Conservation (phyloP, 1,140 invertebrate genomes). For the Halictus rubicundus region DNA sequence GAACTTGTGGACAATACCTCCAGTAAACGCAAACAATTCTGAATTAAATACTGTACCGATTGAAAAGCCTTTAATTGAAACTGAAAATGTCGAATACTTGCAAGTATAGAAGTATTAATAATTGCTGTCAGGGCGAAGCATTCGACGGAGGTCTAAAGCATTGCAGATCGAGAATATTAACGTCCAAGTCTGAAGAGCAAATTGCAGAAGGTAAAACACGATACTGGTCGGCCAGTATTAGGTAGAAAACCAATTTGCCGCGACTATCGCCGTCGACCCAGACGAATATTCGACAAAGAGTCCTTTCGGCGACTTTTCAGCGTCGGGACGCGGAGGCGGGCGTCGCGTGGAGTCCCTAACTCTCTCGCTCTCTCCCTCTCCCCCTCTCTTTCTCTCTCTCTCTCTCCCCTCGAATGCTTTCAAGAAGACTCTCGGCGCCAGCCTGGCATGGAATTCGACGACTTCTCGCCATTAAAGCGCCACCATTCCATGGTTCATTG, state of each 20-base stretch:
- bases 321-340: background rate
- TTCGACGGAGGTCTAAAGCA: no score
- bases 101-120: no score
- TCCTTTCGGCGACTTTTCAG: conserved; percentile 28
- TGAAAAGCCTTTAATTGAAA: no score
- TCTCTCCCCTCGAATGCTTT: conserved; percentile 52
- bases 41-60: no score
- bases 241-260: conserved; percentile 34
- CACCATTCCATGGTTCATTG: conserved; percentile 70
- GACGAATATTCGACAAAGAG: conserved; percentile 44
- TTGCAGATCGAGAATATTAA: no score
- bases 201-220: conserved; percentile 11
- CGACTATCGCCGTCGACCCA: conserved; percentile 16
- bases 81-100: no score
- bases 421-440: conserved; percentile 59
- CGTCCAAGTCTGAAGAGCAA: no score
- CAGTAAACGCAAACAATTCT: no score
- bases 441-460: conserved; percentile 67
- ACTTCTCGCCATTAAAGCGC: conserved; percentile 70
- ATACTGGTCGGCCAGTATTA: conserved; percentile 14
- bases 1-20: no score
- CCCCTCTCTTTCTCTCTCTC: background rate
- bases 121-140: no score
- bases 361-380: background rate
- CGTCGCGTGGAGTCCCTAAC: background rate